Evolutionary conservation across 1,140 invertebrate genomes (phyloP).

Genomic region (Archivesica marissinica): DNA sequence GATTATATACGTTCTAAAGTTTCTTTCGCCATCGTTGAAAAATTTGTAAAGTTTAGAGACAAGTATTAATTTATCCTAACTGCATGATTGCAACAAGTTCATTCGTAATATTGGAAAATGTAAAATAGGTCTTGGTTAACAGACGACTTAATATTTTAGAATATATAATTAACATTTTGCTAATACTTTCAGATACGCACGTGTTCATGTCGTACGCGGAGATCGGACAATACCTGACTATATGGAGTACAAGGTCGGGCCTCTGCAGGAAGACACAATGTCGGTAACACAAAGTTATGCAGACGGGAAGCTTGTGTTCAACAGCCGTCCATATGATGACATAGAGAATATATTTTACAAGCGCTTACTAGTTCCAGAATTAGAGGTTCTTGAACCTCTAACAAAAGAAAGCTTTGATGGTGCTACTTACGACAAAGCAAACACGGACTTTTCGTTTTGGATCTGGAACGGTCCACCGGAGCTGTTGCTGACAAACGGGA

Average conservation of each 20-base stretch:
- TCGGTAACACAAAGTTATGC: slow-evolving; percentile 37
- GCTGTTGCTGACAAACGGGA: slow-evolving; percentile 55
- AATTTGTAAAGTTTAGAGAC: neutral
- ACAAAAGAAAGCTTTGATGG: slow-evolving; percentile 72
- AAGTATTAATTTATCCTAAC: neutral
- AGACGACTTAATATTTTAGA: too few species aligned
- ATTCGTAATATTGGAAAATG: slow-evolving; percentile 42
- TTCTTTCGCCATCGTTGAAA: too few species aligned
- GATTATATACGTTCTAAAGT: too few species aligned
- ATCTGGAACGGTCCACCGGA: slow-evolving; percentile 64
- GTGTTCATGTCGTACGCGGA: slow-evolving; percentile 70
- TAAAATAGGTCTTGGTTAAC: neutral
- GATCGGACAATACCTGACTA: slow-evolving; percentile 62
- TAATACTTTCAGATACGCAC: slow-evolving; percentile 48
- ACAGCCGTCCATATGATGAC: slow-evolving; percentile 65
- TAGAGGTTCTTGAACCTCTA: slow-evolving; percentile 49
- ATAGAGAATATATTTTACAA: slow-evolving; percentile 60
- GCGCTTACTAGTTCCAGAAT: slow-evolving; percentile 46
- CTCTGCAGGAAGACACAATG: slow-evolving; percentile 57
- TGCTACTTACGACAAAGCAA: slow-evolving; percentile 39
- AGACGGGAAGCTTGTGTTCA: slow-evolving; percentile 66
- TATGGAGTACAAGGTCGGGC: slow-evolving; percentile 74
- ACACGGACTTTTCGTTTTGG: slow-evolving; percentile 53
- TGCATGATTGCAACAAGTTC: slow-evolving; percentile 51
- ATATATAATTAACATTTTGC: neutral